phyloP scores from a whole-genome alignment of 2,888 invertebrate genomes.

The Junonia oenone region DNA sequence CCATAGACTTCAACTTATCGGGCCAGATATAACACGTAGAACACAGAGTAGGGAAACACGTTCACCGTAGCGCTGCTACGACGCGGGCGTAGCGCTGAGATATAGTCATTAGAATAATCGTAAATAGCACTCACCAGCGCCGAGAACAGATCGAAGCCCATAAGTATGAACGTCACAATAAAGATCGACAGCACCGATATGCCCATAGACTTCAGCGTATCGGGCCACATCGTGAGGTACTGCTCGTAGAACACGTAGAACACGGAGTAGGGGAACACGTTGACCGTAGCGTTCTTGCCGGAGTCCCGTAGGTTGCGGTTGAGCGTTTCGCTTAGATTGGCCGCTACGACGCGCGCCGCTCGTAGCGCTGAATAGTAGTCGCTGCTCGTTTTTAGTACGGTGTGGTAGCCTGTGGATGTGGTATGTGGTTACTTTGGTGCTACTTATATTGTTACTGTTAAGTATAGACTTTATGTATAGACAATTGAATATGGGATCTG shows the following conservation, averaged over 20 bases:
- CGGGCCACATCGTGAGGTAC: slow-evolving; percentile 98
- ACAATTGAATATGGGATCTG: no score
- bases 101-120: no score
- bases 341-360: slow-evolving; percentile 89
- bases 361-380: slow-evolving; percentile 96
- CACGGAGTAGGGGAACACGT: slow-evolving; percentile 93
- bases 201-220: slow-evolving; percentile 91
- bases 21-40: slow-evolving; percentile 99
- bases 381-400: slow-evolving; percentile 90
- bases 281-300: slow-evolving; percentile 76
- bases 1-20: slow-evolving; percentile 92
- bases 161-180: slow-evolving; percentile 93
- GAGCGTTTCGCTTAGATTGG: no score
- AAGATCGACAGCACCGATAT: slow-evolving; percentile 96
- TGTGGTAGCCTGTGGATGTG: slow-evolving; percentile 87
- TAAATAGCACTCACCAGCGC: no score
- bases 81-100: slow-evolving; percentile 89
- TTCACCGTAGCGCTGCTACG: slow-evolving; percentile 84
- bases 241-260: slow-evolving; percentile 99
- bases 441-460: not conserved
- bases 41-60: slow-evolving; percentile 94
- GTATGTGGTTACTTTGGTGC: not conserved
- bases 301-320: no score
- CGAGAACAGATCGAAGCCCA: slow-evolving; percentile 97
- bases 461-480: no score